Base-by-base conservation (phyloP, 2,113 vertebrate genomes). In the Nannobrachium achirus region DNA sequence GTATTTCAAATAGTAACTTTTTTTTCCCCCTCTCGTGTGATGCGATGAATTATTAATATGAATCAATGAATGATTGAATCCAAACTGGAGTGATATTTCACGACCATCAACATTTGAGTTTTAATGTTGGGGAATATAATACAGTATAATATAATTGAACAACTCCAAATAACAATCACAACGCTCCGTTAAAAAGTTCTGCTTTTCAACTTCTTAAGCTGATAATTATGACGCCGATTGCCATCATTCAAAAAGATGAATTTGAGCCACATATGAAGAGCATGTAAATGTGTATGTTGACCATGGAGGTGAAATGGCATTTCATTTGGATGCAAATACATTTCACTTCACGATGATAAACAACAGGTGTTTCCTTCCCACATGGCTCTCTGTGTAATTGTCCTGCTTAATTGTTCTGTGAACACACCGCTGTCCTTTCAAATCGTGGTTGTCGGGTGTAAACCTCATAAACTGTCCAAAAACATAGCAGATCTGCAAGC, bases 291-390 rank as follows among this genome's bases (percentile, higher is more conserved):
- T 41, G 60, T 56, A 48, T 42, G 56, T 68, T 64, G 11, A 50
- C 20, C 56, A 41, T 42, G 16, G 18, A 18, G 7, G 56, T 16
- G 40, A 76, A 51, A 10, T 5, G 11, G 53, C 53, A 63, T 44
- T 50, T 46, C n/a, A n/a, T 0, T 8, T 65, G 65, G 25, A 68
- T 71, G 65, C 66, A 71, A 68, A 65, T 44, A 56, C 76, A 80
- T 71, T 75, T 77, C 75, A 70, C 85, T 83, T 73, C 48, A 82
- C 78, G 9, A 71, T 75, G 61, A 64, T 69, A 79, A 88, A 85
- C 86, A 88, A 86, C 85, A 86, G 82, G 86, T 86, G 86, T 85
- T 78, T 80, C 66, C 69, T 63, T 51, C 57, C 49, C 41, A 69
- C 66, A 73, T 72, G 50, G 73, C 71, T 66, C 75, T 78, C 75